Evolutionary conservation across 2,113 vertebrate species (phyloP).

Genomic region (Datnioides undecimradiatus): DNA sequence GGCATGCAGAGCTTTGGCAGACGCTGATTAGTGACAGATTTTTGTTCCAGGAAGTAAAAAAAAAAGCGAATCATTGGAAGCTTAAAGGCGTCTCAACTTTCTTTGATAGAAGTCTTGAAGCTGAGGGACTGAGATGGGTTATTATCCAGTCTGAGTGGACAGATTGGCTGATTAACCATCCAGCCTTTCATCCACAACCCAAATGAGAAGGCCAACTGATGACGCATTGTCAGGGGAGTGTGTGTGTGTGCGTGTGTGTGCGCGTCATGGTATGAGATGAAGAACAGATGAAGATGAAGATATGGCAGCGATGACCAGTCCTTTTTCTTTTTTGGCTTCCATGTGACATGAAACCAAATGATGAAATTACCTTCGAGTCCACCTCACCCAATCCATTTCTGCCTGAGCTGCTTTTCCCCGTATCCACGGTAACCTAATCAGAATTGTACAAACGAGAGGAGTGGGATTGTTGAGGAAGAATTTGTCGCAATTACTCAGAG

Average conservation of each 20-base stretch:
- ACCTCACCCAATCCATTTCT: conserved; percentile 76
- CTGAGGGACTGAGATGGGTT: conserved; percentile 6
- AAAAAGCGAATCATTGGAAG: conserved; percentile 31
- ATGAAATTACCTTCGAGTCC: conserved; percentile 74
- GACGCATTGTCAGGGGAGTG: conserved; percentile 7
- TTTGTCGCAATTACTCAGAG: conserved; percentile 59
- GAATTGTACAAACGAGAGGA: conserved; percentile 73
- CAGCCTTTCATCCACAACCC: conserved; percentile 21
- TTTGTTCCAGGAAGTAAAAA: conserved; percentile 30
- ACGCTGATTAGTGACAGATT: conserved; percentile 39
- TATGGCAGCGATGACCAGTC: neutral
- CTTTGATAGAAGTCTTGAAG: conserved; percentile 8
- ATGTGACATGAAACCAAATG: conserved; percentile 41
- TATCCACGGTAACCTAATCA: conserved; percentile 81
- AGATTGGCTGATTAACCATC: conserved; percentile 47
- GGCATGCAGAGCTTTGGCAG: conserved; percentile 32
- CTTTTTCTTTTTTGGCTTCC: neutral
- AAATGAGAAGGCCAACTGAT: conserved; percentile 22
- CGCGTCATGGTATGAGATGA: conserved; percentile 38
- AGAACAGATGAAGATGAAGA: conserved; percentile 21
- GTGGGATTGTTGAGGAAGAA: conserved; percentile 60
- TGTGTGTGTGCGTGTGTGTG: neutral
- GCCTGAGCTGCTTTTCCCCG: conserved; percentile 68
- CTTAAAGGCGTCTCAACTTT: conserved; percentile 17
- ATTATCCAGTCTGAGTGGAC: conserved; percentile 38